Evolutionary conservation across 2,113 vertebrate species (phyloP).

Genomic region (Prunella himalayana): DNA sequence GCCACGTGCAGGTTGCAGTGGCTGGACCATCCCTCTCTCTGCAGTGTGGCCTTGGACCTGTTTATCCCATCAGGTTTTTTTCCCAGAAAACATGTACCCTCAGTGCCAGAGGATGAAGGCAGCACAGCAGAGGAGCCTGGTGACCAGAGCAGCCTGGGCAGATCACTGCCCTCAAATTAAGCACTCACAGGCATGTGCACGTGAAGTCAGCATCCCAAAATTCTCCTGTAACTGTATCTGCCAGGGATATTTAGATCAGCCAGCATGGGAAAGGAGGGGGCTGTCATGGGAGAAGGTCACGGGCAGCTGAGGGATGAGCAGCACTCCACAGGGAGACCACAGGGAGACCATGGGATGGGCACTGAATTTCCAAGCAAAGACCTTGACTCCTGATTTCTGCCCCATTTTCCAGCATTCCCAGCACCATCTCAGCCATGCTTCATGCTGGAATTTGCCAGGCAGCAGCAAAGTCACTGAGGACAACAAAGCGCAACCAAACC

Average conservation of each 20-base stretch:
- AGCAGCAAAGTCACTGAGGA: background rate
- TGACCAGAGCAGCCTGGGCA: background rate
- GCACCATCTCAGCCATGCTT: background rate
- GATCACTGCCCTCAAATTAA: background rate
- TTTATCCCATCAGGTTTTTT: background rate
- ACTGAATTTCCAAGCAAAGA: background rate
- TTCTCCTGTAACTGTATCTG: background rate
- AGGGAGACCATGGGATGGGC: fast-evolving
- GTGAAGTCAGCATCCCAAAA: conserved; percentile 15
- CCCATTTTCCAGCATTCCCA: background rate
- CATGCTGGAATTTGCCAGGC: background rate
- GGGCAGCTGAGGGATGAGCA: background rate
- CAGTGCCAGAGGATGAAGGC: background rate
- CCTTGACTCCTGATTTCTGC: background rate
- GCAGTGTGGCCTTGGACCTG: background rate
- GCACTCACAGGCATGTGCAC: background rate
- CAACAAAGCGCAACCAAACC: background rate
- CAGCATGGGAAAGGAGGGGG: background rate
- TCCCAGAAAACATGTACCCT: background rate
- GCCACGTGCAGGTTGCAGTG: fast-evolving
- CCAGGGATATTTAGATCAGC: background rate
- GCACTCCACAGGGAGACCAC: fast-evolving
- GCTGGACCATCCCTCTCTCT: background rate
- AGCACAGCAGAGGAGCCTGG: background rate
- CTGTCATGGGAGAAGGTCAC: conserved; percentile 2